Conservation (phyloP, 2,797 vertebrate species). For the Anniella stebbinsi region DNA sequence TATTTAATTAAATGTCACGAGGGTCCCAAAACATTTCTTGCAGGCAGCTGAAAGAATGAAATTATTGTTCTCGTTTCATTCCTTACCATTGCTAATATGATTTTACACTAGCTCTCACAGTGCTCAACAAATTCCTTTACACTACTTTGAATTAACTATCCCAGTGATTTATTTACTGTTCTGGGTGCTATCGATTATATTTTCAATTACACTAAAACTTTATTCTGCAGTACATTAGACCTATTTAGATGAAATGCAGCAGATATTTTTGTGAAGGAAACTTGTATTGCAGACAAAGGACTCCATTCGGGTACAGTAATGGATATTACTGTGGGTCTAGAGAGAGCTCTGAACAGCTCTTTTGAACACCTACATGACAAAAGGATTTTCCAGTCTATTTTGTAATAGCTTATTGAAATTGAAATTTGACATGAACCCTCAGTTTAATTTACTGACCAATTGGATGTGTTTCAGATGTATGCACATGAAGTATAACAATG, state of each 20-base stretch:
- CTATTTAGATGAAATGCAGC: slow-evolving; percentile 50
- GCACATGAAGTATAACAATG: not conserved
- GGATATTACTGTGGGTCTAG: not conserved
- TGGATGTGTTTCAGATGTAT: slow-evolving; percentile 11
- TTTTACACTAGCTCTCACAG: slow-evolving; percentile 48
- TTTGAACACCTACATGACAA: slow-evolving; percentile 17
- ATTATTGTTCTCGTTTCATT: slow-evolving; percentile 54
- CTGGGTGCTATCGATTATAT: slow-evolving; percentile 59
- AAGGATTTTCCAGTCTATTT: slow-evolving; percentile 19
- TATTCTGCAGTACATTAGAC: slow-evolving; percentile 38
- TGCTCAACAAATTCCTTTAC: slow-evolving; percentile 54
- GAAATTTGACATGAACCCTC: slow-evolving; percentile 30
- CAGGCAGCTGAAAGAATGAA: slow-evolving; percentile 60
- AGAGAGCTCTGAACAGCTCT: not conserved
- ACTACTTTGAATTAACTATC: slow-evolving; percentile 65
- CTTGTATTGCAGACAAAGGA: slow-evolving; percentile 55
- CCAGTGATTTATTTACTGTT: slow-evolving; percentile 65
- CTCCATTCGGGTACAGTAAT: slow-evolving; percentile 41
- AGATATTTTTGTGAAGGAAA: slow-evolving; percentile 54
- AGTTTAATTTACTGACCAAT: slow-evolving; percentile 5
- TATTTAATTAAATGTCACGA: slow-evolving; percentile 38
- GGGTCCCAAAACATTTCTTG: slow-evolving; percentile 45
- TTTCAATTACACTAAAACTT: slow-evolving; percentile 64
- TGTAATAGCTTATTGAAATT: slow-evolving; percentile 35
- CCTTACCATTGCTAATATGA: slow-evolving; percentile 50